Evolutionary conservation across 2,113 vertebrate genomes (phyloP), one percentile per base, ranked within the genome.

Genomic region (Nematolebias whitei): DNA sequence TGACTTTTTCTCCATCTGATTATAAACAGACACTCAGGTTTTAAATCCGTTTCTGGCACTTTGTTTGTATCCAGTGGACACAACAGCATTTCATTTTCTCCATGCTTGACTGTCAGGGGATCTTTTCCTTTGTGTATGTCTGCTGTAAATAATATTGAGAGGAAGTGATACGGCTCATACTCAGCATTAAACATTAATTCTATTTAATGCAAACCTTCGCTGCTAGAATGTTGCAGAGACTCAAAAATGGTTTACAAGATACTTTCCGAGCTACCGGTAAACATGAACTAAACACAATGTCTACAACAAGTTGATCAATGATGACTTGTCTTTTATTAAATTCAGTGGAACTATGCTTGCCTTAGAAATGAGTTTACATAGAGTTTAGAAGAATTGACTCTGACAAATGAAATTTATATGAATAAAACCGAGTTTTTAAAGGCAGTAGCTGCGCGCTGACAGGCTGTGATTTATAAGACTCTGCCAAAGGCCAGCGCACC

Each of bases 371-470:
- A 87, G 83, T 92, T 92, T 89, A 92, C 78, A 79, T 72, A 73
- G 82, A 87, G 83, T 89, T 90, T 87, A 89, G 68, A 85, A 71
- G 88, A 90, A 92, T 88, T 68, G 85, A 89, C 86, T 85, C 71
- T 88, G 91, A 92, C 90, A 92, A 92, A 92, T 93, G 74, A 91
- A 91, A 91, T 91, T 89, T 91, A 89, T 91, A 80, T 90, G 88
- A 92, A 87, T 90, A 90, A 92, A 92, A 76, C 65, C 54, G 82
- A 87, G 71, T 90, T 93, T 92, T 89, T 87, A 91, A 85, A 90
- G 80, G 83, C 80, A 78, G 61, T 44, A 66, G 68, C 64, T 71
- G 65, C 71, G 74, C 77, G 88, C 71, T 90, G 91, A 93, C 91
- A 92, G 88, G 80, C 90, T 75, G 80, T 92, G 91, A 93, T 93